phyloP scores from a whole-genome alignment of 2,797 vertebrate genomes.

The Notolepis coatsorum region DNA sequence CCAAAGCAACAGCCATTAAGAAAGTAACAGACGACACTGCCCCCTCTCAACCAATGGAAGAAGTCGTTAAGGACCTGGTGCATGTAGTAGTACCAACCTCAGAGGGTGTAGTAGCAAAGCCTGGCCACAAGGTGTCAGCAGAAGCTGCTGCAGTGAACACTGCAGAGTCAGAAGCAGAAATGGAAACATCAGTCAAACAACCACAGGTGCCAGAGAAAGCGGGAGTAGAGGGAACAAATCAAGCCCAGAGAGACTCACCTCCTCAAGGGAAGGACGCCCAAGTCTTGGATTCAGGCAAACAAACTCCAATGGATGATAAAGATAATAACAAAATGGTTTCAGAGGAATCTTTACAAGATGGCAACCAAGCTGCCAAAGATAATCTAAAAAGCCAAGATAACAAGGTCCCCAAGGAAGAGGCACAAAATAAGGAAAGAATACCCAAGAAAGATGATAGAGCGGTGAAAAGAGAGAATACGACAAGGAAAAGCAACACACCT shows the following conservation, averaged over 20 bases:
- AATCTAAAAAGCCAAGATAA: not conserved
- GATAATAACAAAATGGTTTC: not conserved
- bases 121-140: slow-evolving; percentile 43
- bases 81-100: not conserved
- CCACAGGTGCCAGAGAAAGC: slow-evolving; percentile 12
- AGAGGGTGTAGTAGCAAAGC: slow-evolving; percentile 1
- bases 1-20: not conserved
- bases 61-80: not conserved
- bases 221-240: not conserved
- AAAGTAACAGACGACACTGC: slow-evolving; percentile 22
- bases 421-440: not conserved
- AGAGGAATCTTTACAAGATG: not conserved
- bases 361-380: not conserved
- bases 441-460: not conserved
- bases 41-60: not conserved
- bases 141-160: slow-evolving; percentile 27
- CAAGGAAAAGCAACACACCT: too few relatives aligned
- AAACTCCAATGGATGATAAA: not conserved
- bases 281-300: not conserved
- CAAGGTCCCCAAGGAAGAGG: slow-evolving; percentile 1
- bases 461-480: too few relatives aligned
- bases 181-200: slow-evolving; percentile 25
- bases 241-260: slow-evolving; percentile 1
- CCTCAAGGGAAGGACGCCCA: not conserved
- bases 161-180: slow-evolving; percentile 35